Evolutionary conservation across 2,888 invertebrate genomes (phyloP), one percentile per base, ranked within the genome.

Genomic region (Pelosia muscerda): DNA sequence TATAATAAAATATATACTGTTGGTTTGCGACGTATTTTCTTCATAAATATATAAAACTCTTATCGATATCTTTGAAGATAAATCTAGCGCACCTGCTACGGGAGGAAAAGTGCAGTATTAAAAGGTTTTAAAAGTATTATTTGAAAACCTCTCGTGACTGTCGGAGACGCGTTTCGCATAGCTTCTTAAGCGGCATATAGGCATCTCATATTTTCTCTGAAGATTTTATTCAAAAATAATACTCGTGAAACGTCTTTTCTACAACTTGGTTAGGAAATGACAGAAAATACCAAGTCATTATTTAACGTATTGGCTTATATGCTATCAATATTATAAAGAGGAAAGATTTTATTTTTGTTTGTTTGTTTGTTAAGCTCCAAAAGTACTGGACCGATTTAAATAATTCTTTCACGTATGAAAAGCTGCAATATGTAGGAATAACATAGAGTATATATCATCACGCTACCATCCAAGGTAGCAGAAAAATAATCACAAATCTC

Each of bases 121-220:
- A 82, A 82, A 81, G 77, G 71, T 75, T 83, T 77, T 78, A 78
- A 83, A 76, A 76, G 79, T 82, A 75, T 80, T 83, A 82, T 83
- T 81, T 77, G 82, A 82, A 81, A 78, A 74, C 73, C 73, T 76
- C 74, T n/a, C 54, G 73, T 71, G 67, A 66, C 76, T 74, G 72
- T 79, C 74, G 68, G 75, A 34, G 70, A 65, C 68, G 61, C 66
- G 72, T 71, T 71, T 60, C 63, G 59, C 25, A 62, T 77, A 73
- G 71, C 61, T 26, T 65, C 63, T 76, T 74, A 74, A 73, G 69
- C 75, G n/a, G 62, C 66, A 54, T 75, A 34, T n/a, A 38, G 42
- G n/a, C 26, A 23, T n/a, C n/a, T n/a, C n/a, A 66, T 19, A 19
- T 68, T 68, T 68, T 69, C 23, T n/a, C n/a, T 9, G 1, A 54